These are phyloP conservation scores for Leptinotarsa defecta DNA, from an alignment of 1,140 invertebrate species.

Conservation along the genomic window DNA sequence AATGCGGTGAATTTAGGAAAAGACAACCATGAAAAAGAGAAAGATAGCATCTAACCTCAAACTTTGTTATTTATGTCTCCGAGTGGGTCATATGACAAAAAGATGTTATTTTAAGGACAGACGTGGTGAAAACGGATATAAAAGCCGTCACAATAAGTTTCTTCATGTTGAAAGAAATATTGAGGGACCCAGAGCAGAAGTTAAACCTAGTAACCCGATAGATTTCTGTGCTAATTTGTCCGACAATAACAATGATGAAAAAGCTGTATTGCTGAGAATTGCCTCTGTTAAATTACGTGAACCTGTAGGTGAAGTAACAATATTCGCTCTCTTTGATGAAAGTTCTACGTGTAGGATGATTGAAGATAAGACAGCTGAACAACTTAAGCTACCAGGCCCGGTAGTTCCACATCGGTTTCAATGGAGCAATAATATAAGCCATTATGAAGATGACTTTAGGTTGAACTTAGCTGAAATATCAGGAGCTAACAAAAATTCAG, in stretches of 20 bases:
- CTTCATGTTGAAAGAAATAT: background rate
- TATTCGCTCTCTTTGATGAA: background rate
- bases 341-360: background rate
- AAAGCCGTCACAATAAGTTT: background rate
- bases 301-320: background rate
- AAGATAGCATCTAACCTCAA: no score
- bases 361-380: background rate
- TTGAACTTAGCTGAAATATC: no score
- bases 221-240: background rate
- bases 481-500: background rate
- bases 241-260: background rate
- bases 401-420: background rate
- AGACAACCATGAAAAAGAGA: no score
- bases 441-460: background rate
- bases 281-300: background rate
- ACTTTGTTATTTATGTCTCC: no score
- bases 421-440: background rate
- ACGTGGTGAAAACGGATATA: background rate
- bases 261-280: no score
- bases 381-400: background rate
- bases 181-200: background rate
- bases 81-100: no score
- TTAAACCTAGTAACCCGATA: background rate
- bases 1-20: no score
- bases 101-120: background rate